phyloP scores from a whole-genome alignment of 64 coral and sea anemone species.

The Exaiptasia diaphana region DNA sequence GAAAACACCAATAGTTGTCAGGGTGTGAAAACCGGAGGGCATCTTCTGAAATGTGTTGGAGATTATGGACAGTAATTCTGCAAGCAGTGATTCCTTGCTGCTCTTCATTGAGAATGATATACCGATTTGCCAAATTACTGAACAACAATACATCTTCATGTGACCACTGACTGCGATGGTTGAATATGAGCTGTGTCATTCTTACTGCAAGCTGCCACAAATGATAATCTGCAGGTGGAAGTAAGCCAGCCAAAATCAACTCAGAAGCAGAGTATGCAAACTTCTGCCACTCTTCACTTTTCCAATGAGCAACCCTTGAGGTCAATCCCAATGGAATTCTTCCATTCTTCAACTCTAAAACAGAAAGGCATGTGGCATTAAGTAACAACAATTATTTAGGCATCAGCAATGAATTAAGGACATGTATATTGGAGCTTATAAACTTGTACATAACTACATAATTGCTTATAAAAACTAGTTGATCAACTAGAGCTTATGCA shows the following conservation, averaged over 20 bases:
- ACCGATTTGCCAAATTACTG: background rate
- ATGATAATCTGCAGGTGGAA: background rate
- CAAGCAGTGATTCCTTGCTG: background rate
- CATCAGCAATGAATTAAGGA: too few relatives aligned
- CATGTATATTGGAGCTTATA: too few relatives aligned
- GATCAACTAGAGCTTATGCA: too few relatives aligned
- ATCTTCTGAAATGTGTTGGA: slow-evolving; percentile 5
- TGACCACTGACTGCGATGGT: background rate
- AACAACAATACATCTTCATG: background rate
- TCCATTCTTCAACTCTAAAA: background rate
- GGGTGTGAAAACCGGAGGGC: background rate
- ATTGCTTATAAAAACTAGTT: too few relatives aligned
- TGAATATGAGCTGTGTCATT: background rate
- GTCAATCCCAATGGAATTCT: background rate
- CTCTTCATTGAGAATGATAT: background rate
- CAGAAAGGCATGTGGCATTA: too few relatives aligned
- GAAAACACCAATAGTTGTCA: slow-evolving; percentile 11
- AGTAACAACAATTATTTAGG: too few relatives aligned
- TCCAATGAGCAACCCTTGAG: background rate
- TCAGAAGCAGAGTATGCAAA: background rate
- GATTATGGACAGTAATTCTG: background rate
- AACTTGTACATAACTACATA: too few relatives aligned
- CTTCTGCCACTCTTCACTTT: background rate
- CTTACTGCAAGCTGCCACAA: background rate
- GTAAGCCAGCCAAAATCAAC: background rate